Evolutionary conservation across 2,888 invertebrate species (phyloP), one percentile per base, ranked within the genome.

Genomic region (Acanthosoma haemorrhoidale): DNA sequence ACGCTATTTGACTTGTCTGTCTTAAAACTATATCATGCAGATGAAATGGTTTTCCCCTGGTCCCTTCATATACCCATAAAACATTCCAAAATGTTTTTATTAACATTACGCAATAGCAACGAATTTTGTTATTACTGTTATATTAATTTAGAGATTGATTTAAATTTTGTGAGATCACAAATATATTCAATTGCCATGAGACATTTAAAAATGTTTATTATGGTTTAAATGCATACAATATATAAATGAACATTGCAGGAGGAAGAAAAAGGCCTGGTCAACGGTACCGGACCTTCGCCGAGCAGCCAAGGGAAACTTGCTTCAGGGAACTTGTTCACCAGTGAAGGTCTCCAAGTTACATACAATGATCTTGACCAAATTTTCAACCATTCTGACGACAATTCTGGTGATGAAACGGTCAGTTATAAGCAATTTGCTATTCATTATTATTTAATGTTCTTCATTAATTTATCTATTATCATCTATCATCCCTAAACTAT

Each of bases 321-420:
- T 60, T 67, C 78, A 8, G 77, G 78, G 32, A 90, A 91, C 80
- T 83, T 94, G 36, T 93, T 89, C 79, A 93, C 93, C 51, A 91
- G 88, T 76, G 92, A 94, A 82, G 96, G 96, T 31, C 85, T 96
- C 36, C 91, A 91, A 80, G 90, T 94, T 51, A 92, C 92, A 51
- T 87, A 89, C 76, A 90, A 91, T 78, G 96, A 96, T 82, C 86
- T 96, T 76, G 96, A 96, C 78, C 92, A 96, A 80, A 89, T 96
- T 78, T 97, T 96, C 82, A 93, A 94, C 79, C 92, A 94, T 79
- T 92, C 92, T 0, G 92, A 92, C 82, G 91, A 92, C 78, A 91
- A 92, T 71, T 91, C 91, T 79, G 90, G 91, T 78, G 93, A 94
- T 81, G 94, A 93, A 84, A 87, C 90, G 80, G 91, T 91, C 84